A percentile compares a stretch with the other conserved stretches of the same genome.
These are phyloP conservation scores for Lacanobia wlatinum DNA, from an alignment of 2,888 invertebrate species.

Conservation along the genomic window DNA sequence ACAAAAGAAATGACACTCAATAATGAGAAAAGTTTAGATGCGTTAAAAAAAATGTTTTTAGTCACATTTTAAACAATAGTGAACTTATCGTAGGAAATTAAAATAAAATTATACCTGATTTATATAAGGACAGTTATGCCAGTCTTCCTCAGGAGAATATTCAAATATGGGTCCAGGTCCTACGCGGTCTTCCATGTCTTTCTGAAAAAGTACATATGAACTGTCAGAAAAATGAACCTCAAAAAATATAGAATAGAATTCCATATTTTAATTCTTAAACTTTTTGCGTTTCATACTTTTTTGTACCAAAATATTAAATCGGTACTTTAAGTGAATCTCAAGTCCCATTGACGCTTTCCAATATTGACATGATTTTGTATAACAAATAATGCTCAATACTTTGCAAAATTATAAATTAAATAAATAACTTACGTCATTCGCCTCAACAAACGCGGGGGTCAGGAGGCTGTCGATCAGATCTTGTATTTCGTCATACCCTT, in stretches of 20 bases:
- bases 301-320: not conserved
- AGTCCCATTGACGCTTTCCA: not conserved
- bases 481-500: constrained; percentile 47
- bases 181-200: constrained; percentile 24
- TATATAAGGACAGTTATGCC: constrained; percentile 48
- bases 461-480: constrained; percentile 9
- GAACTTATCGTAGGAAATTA: no score
- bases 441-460: not conserved
- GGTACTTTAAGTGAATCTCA: not conserved
- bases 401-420: not conserved
- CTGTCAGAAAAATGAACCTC: not conserved
- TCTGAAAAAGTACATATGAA: constrained; percentile 14
- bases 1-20: not conserved
- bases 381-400: no score
- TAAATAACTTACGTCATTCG: constrained; percentile 31
- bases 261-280: no score
- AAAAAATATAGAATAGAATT: not conserved
- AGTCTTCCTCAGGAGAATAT: constrained; percentile 25
- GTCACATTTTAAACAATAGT: no score
- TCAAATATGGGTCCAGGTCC: not conserved
- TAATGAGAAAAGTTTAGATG: no score
- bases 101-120: constrained; percentile 17
- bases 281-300: no score
- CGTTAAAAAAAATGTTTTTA: no score
- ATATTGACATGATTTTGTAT: no score